Evolutionary conservation across 2,888 invertebrate genomes (phyloP).

Genomic region (Tetramorium bicarinatum): DNA sequence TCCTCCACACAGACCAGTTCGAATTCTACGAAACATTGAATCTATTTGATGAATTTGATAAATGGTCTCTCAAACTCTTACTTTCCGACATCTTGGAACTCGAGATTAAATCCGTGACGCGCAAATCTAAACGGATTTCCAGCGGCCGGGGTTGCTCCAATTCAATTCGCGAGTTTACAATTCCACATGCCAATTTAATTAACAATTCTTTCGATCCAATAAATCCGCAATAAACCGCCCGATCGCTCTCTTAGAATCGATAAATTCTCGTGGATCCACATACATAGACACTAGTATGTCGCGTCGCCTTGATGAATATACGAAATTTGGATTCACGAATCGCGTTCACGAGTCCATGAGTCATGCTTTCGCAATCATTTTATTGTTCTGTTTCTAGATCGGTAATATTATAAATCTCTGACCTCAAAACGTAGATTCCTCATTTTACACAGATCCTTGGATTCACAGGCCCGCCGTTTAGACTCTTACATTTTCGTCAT

Average conservation of each 20-base stretch:
- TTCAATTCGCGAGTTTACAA: background rate
- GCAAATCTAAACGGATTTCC: background rate
- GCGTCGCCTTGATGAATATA: background rate
- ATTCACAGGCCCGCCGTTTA: slow-evolving; percentile 19
- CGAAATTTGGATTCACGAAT: background rate
- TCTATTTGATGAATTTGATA: background rate
- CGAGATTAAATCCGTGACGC: background rate
- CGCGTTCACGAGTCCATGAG: background rate
- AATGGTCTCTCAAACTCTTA: background rate
- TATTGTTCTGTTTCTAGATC: background rate
- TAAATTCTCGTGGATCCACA: background rate
- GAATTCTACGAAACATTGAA: background rate
- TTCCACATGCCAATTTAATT: background rate
- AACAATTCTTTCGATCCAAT: background rate
- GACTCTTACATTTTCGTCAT: slow-evolving; percentile 39
- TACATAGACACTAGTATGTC: background rate
- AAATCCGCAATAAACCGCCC: background rate
- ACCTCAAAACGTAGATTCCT: background rate
- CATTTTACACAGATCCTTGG: slow-evolving; percentile 20
- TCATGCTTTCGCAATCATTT: background rate
- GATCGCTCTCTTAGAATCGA: background rate
- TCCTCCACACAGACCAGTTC: background rate
- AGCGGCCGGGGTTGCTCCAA: background rate
- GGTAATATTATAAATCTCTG: background rate
- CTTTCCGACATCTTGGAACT: background rate